These are phyloP conservation scores for Glomeris marginata DNA, from an alignment of 2,888 invertebrate genomes.

Conservation along the genomic window DNA sequence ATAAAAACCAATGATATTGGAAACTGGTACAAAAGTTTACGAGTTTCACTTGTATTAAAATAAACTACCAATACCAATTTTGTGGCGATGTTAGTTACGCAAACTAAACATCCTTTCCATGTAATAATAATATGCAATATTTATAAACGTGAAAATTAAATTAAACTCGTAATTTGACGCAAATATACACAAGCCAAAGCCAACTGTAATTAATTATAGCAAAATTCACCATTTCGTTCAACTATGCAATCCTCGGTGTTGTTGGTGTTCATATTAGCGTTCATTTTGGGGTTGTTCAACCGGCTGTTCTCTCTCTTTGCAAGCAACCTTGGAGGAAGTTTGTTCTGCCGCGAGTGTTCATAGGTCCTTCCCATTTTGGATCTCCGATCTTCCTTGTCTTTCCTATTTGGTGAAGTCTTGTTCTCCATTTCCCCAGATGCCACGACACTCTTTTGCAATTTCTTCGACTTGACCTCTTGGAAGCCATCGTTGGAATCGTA, in stretches of 20 bases:
- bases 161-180: too few species aligned
- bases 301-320: conserved; percentile 50
- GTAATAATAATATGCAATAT: too few species aligned
- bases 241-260: background rate
- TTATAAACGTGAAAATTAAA: too few species aligned
- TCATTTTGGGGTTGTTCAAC: conserved; percentile 28
- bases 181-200: too few species aligned
- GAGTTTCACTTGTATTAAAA: too few species aligned
- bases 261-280: conserved; percentile 11
- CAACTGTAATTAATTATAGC: too few species aligned
- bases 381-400: conserved; percentile 23
- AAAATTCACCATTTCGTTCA: too few species aligned
- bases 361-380: background rate
- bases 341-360: conserved; percentile 38
- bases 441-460: conserved; percentile 43
- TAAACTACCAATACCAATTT: too few species aligned
- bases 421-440: conserved; percentile 19
- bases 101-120: too few species aligned
- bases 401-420: conserved; percentile 21
- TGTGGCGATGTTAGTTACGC: too few species aligned
- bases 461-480: conserved; percentile 70
- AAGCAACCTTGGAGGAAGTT: conserved; percentile 59
- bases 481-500: conserved; percentile 43
- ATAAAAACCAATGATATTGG: too few species aligned
- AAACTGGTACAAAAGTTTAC: too few species aligned